Evolutionary conservation across 2,113 vertebrate species (phyloP), one percentile per base, ranked within the genome.

Genomic region (Alethe castanea): DNA sequence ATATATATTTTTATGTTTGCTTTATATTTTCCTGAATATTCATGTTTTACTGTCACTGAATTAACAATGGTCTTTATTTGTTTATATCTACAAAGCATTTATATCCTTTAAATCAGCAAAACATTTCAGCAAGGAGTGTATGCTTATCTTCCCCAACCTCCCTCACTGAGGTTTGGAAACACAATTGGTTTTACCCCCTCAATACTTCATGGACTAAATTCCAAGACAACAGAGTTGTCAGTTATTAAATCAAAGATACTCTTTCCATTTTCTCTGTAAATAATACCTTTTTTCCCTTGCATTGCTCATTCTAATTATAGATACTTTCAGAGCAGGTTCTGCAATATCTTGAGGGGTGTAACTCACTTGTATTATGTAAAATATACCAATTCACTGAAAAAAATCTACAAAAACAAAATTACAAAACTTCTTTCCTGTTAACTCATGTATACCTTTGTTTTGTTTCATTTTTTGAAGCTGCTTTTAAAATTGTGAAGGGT

Each of bases 401-500:
- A 54, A 17, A 1, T 4, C 25, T 38, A 12, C 13, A 65, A 52
- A 71, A 26, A 3, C 10, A 19, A 62, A 35, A 67, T 45, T n/a
- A 22, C 23, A 22, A n/a, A 45, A 5, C 2, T 11, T 2, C 2
- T 5, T 52, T 85, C 11, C 26, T 66, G 62, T 35, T 9, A 52
- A 70, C 14, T 83, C 16, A 38, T 1, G 0, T 72, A 4, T 70
- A 19, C 24, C 15, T 70, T 28, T 82, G 25, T 52, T 56, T 64
- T 64, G 28, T 40, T 33, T 26, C 33, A 16, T 66, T 33, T 89
- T 72, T 79, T 62, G 12, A 90, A 99, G 99, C 99, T 97, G 99
- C 99, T 31, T 99, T 99, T 98, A 99, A 98, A 97, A 98, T 99
- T 50, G 98, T 99, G 81, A 99, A 99, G 98, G 98, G 98, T 4